Conservation (phyloP, 2,797 vertebrate species). For the Crypturellus tataupa region DNA sequence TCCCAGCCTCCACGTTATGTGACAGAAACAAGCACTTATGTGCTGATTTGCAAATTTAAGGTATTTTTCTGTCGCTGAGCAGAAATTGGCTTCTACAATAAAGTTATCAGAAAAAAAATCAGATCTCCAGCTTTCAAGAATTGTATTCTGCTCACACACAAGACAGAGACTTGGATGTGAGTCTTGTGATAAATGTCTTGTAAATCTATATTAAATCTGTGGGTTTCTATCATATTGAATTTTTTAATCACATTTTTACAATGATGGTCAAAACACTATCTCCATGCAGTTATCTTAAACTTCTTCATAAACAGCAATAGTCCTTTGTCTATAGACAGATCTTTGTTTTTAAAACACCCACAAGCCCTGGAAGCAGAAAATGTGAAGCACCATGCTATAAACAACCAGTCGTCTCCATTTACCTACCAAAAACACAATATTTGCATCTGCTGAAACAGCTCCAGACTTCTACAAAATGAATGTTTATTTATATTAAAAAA, state of each 20-base stretch:
- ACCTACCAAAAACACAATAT: neutral
- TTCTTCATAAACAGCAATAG: conserved; percentile 57
- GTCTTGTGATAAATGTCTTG: conserved; percentile 19
- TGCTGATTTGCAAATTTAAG: neutral
- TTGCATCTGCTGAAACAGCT: conserved; percentile 12
- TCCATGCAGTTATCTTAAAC: conserved; percentile 41
- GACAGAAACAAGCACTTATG: neutral
- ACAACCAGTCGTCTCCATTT: conserved; percentile 5
- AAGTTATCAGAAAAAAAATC: neutral
- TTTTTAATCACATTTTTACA: conserved; percentile 55
- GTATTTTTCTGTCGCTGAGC: neutral
- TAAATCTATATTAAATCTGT: conserved; percentile 71
- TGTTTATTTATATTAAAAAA: neutral
- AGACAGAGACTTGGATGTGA: neutral
- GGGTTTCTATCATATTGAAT: neutral
- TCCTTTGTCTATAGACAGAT: conserved; percentile 45
- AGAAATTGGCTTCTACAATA: neutral
- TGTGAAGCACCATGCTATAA: conserved; percentile 24
- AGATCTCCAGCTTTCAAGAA: neutral
- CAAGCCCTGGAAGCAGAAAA: conserved; percentile 35
- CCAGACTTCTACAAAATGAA: neutral
- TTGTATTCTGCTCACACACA: neutral
- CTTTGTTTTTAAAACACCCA: conserved; percentile 25
- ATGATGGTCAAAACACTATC: conserved; percentile 22
- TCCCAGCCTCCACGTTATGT: neutral